Percentiles rank a stretch among this genome's conserved stretches.
Evolutionary conservation across 1,140 invertebrate species (phyloP).

Genomic region (Aphaenogaster ashmeadi): DNA sequence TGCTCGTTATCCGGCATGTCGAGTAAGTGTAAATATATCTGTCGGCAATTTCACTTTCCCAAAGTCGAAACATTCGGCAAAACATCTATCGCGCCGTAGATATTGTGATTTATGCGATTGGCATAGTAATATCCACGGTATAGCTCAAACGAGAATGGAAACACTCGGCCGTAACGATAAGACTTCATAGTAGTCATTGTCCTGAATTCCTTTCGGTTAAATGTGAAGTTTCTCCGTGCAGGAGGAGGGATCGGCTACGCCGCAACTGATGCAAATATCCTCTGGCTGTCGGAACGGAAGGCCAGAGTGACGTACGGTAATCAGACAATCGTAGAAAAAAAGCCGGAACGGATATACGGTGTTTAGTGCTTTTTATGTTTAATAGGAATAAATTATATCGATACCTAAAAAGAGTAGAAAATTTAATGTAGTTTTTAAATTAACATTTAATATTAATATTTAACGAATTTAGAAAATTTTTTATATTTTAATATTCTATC

Average conservation of each 20-base stretch:
- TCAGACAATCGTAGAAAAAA: conserved; percentile 6
- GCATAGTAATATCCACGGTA: conserved; percentile 26
- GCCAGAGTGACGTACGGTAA: conserved; percentile 22
- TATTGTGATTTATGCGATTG: conserved; percentile 49
- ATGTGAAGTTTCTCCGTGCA: conserved; percentile 54
- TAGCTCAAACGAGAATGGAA: conserved; percentile 38
- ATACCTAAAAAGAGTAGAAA: neutral
- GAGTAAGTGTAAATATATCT: conserved; percentile 31
- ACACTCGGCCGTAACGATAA: conserved; percentile 53
- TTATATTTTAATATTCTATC: neutral
- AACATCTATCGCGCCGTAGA: conserved; percentile 13
- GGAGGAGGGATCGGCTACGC: conserved; percentile 23
- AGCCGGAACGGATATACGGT: neutral
- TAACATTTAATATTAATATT: conserved; percentile 7
- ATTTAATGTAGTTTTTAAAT: neutral
- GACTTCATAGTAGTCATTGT: conserved; percentile 57
- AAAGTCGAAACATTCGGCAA: conserved; percentile 26
- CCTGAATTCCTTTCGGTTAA: conserved; percentile 64
- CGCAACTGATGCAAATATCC: conserved; percentile 48
- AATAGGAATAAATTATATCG: neutral
- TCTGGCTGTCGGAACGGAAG: conserved; percentile 20
- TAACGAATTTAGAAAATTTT: neutral
- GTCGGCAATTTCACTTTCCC: conserved; percentile 45
- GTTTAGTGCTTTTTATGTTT: neutral
- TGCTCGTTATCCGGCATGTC: neutral